These are phyloP conservation scores for Xiphorhynchus erythropygius DNA, from an alignment of 2,797 vertebrate species.

Conservation along the genomic window DNA sequence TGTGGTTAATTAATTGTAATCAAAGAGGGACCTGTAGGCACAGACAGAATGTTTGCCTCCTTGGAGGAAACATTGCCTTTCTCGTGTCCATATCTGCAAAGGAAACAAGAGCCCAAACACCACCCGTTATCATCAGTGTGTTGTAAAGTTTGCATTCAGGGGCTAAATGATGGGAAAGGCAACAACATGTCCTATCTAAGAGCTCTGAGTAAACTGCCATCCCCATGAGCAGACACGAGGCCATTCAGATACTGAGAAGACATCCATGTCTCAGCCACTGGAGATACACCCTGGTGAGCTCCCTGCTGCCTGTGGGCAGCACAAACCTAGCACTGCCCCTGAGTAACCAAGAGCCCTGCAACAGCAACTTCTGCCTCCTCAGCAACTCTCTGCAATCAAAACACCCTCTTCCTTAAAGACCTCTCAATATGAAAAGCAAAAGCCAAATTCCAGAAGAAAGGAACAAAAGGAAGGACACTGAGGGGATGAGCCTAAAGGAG, in stretches of 20 bases:
- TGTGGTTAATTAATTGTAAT: slow-evolving; percentile 10
- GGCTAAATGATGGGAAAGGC: neutral
- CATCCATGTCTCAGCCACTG: neutral
- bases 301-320: neutral
- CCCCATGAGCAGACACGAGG: neutral
- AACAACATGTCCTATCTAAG: neutral
- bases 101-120: neutral
- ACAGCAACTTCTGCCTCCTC: neutral
- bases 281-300: neutral
- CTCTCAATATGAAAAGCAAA: neutral
- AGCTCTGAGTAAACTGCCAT: neutral
- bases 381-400: neutral
- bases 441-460: neutral
- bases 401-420: neutral
- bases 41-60: neutral
- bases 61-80: neutral
- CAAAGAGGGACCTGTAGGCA: slow-evolving; percentile 2
- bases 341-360: neutral
- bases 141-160: neutral
- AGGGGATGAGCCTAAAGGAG: neutral
- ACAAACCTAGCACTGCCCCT: neutral
- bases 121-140: neutral
- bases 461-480: neutral
- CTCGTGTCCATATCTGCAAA: neutral
- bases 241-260: neutral